Percentiles rank a stretch among this genome's conserved stretches.
phyloP scores from a whole-genome alignment of 2,113 vertebrate genomes.

The Mola mola region DNA sequence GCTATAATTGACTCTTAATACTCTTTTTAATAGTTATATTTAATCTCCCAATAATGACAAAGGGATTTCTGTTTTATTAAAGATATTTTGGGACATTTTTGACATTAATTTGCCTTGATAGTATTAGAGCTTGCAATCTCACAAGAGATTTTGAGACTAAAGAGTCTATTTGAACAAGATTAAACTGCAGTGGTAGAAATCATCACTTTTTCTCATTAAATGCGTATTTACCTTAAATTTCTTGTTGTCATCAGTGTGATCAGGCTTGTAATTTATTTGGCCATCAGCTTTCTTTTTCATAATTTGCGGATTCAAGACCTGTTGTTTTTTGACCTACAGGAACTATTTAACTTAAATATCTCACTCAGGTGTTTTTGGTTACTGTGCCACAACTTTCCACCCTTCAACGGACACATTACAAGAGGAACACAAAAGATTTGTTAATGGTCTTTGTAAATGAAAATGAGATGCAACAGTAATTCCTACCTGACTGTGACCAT shows the following conservation, averaged over 20 bases:
- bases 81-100: too few species aligned
- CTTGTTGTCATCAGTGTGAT: not conserved
- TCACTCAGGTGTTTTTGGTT: not conserved
- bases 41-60: too few species aligned
- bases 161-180: too few species aligned
- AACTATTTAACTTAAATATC: too few species aligned
- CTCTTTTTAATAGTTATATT: too few species aligned
- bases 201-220: slow-evolving; percentile 1
- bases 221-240: slow-evolving; percentile 11
- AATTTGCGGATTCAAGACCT: slow-evolving; percentile 4
- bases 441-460: slow-evolving; percentile 1
- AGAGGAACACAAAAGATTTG: slow-evolving; percentile 1
- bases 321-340: not conserved
- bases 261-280: not conserved
- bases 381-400: slow-evolving; percentile 7
- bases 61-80: too few species aligned
- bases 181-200: too few species aligned
- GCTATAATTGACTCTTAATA: too few species aligned
- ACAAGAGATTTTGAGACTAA: too few species aligned
- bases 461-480: slow-evolving; percentile 14
- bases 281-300: not conserved
- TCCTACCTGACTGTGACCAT: not conserved
- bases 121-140: too few species aligned
- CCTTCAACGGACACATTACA: not conserved
- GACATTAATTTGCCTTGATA: too few species aligned